Base-by-base conservation (phyloP, 2,797 vertebrate species). In the Coluber constrictor region DNA sequence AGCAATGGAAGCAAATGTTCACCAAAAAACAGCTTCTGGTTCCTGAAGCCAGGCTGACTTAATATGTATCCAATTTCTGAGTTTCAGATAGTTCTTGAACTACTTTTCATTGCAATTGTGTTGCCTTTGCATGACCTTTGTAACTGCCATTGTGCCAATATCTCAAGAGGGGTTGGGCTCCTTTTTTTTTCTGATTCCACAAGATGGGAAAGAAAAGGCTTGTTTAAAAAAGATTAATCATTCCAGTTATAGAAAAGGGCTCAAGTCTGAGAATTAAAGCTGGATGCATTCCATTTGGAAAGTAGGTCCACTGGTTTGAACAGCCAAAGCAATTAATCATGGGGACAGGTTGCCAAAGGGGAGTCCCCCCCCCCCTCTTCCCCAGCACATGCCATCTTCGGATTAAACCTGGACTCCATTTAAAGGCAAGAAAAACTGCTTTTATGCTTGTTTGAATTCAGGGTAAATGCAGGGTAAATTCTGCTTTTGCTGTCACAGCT, bases 301-400 rank as follows among this genome's bases (percentile, higher is more conserved):
- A 89, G 32, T 47, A 89, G 90, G 86, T 29, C 74, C 86, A 91
- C 86, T 79, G 63, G 56, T 91, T 91, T 91, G 90, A 93, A 83
- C 90, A 91, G 86, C 63, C 90, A n/a, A 91, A 87, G 86, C 90
- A 88, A 83, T 93, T 93, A 91, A 93, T 93, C 92, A 93, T 61
- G 3, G 66, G 86, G 23, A 25, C 56, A 88, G 63, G 56, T 57
- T 93, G 90, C 90, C 92, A 93, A 88, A 57, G 59, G 43, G n/a
- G 89, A 70, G 10, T 32, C 4, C 11, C 11, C 5, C 18, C 20
- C n/a, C 55, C 18, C 5, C 15, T 16, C 16, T 3, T 15, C 16
- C 37, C 47, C 5, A 55, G 12, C 90, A 88, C n/a, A 88, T 91
- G 86, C 56, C 56, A 59, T 87, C 43, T 88, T 93, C n/a, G 29